Evolutionary conservation across 2,113 vertebrate species (phyloP).

Genomic region (Ameiurus melas): DNA sequence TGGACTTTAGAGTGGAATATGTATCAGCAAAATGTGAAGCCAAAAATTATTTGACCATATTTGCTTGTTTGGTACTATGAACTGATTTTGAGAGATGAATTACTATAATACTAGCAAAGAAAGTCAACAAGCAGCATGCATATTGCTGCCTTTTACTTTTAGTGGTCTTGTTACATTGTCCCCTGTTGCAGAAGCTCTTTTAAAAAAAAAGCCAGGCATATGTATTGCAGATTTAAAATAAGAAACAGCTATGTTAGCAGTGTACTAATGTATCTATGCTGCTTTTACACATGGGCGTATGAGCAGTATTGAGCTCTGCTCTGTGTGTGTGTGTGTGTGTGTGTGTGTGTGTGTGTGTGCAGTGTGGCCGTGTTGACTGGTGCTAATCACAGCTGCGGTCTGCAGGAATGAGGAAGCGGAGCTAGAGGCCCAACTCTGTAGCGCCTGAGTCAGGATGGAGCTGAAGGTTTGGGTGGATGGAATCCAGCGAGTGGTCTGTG

Average conservation of each 20-base stretch:
- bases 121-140: not conserved
- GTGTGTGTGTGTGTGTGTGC: conserved; percentile 1
- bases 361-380: conserved; percentile 5
- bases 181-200: not conserved
- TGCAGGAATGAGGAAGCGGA: conserved; percentile 65
- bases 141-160: not conserved
- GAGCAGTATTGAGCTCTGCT: not conserved
- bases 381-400: conserved; percentile 46
- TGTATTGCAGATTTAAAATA: not conserved
- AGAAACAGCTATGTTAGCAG: not conserved
- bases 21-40: not conserved
- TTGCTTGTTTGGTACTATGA: not conserved
- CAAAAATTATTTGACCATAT: not conserved
- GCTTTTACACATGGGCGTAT: not conserved
- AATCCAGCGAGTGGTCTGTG: conserved; percentile 95
- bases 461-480: conserved; percentile 99
- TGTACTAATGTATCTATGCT: not conserved
- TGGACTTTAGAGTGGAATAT: not conserved
- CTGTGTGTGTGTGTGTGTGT: too few relatives aligned
- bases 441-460: conserved; percentile 85
- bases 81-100: not conserved
- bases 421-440: conserved; percentile 50
- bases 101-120: not conserved
- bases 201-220: not conserved
- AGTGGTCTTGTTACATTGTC: not conserved